Base-by-base conservation (phyloP, 1,140 invertebrate genomes). In the Schmidtea mediterranea region DNA sequence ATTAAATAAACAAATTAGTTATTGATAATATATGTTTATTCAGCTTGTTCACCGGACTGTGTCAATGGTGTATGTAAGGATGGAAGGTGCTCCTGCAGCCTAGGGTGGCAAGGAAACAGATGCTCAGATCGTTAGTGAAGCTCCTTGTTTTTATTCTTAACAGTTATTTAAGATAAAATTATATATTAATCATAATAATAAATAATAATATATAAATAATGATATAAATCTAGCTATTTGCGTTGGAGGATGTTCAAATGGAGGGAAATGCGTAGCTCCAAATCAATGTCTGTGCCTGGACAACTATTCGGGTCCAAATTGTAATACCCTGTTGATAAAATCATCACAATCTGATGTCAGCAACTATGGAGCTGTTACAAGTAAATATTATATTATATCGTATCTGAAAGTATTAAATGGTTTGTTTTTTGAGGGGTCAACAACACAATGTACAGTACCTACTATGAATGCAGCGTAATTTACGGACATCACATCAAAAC, bases 221-320 rank as follows among this genome's bases (percentile, higher is more conserved):
- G 78, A 57, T 70, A 73, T 0, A 74, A 76, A 32, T 32, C 26
- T 67, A 80, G 78, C 76, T 5, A 66, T 73, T 52, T 84, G 80
- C 58, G 55, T 73, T 13, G 74, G 75, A 0, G 62, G 69, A 1
- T 84, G 80, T 59, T 66, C 75, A 56, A 81, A 84, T 62, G 76
- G 73, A 43, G 80, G 80, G 0, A 75, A 77, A 13, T 83, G 80
- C 56, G 56, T 75, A 1, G 67, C 67, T 1, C 75, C 76, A 0
- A 74, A 77, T 59, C 61, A 70, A 1, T 82, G 79, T 55, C 59
- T 73, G 9, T 84, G 80, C 55, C 66, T 74, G 0, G 69, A 73
- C 18, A 74, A 75, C 55, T 81, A 72, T 59, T 70, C 70, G 21
- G 80, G 80, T 15, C 70, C 73, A 1, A 68, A 74, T 41, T 84